phyloP scores from a whole-genome alignment of 2,113 vertebrate genomes.

The Drymodes brunneopygia region DNA sequence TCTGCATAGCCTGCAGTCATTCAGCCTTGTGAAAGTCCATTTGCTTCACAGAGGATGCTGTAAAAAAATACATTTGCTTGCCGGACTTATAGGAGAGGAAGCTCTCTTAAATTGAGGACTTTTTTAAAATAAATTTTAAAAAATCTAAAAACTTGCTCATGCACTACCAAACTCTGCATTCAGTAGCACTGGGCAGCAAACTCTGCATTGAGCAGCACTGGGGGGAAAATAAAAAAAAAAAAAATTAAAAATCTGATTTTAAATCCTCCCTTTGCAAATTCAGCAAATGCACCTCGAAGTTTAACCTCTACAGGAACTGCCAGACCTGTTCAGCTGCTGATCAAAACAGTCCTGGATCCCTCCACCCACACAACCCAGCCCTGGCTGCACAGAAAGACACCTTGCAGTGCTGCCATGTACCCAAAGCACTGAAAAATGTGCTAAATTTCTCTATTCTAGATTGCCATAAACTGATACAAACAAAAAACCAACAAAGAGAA shows the following conservation, averaged over 20 bases:
- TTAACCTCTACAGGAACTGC: neutral
- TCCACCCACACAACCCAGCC: neutral
- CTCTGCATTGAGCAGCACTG: neutral
- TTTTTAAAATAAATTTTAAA: neutral
- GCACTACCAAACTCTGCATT: neutral
- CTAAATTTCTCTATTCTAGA: neutral
- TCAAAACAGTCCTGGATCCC: neutral
- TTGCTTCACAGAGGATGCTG: neutral
- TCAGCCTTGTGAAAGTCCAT: neutral
- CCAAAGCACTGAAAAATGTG: neutral
- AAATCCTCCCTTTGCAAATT: neutral
- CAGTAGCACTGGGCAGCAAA: no score
- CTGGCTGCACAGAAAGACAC: neutral
- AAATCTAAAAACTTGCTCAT: neutral
- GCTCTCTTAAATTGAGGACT: neutral
- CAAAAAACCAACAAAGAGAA: neutral
- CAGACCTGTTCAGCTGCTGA: neutral
- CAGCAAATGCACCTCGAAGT: neutral
- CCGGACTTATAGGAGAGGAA: neutral
- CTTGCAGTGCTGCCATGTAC: neutral
- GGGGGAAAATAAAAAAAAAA: rapidly evolving
- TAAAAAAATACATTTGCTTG: neutral
- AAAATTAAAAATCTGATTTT: neutral
- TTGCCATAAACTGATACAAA: neutral
- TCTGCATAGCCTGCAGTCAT: conserved; percentile 15